phyloP scores from a whole-genome alignment of 2,113 vertebrate genomes.

The Verasper variegatus region DNA sequence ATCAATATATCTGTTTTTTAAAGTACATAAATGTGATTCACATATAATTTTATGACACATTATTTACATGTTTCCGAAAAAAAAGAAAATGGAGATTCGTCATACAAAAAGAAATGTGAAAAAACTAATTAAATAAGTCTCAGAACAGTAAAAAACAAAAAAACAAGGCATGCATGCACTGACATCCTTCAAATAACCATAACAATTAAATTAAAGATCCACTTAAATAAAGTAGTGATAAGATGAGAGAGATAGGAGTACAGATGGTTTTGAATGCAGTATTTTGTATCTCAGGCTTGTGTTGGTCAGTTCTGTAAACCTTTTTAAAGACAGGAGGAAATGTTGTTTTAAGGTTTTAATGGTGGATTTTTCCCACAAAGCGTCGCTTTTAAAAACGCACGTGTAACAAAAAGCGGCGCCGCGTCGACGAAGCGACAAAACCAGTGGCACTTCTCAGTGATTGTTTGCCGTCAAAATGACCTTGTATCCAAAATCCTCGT shows the following conservation, averaged over 20 bases:
- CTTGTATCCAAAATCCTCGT: too few relatives aligned
- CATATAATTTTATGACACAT: slow-evolving; percentile 51
- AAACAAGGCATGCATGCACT: slow-evolving; percentile 57
- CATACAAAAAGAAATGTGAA: slow-evolving; percentile 56
- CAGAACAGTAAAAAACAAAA: slow-evolving; percentile 30
- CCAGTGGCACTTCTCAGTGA: too few relatives aligned
- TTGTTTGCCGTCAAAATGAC: too few relatives aligned
- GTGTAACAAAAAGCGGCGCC: slow-evolving; percentile 51
- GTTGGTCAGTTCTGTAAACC: slow-evolving; percentile 75
- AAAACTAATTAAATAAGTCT: slow-evolving; percentile 68
- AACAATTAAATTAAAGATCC: slow-evolving; percentile 63
- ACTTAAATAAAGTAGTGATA: slow-evolving; percentile 78
- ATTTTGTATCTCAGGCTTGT: slow-evolving; percentile 76
- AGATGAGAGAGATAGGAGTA: slow-evolving; percentile 45
- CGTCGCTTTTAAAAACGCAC: slow-evolving; percentile 23
- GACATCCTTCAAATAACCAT: slow-evolving; percentile 65
- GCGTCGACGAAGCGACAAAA: too few relatives aligned
- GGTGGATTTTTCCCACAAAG: slow-evolving; percentile 16
- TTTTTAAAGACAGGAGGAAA: slow-evolving; percentile 53
- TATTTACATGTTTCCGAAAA: slow-evolving; percentile 69
- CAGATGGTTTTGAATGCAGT: slow-evolving; percentile 46
- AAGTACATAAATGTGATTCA: slow-evolving; percentile 57
- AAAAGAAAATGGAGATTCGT: slow-evolving; percentile 47
- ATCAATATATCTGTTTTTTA: slow-evolving; percentile 19
- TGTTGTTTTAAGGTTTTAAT: slow-evolving; percentile 39